These are phyloP conservation scores for Hippolais icterina DNA, from an alignment of 2,113 vertebrate species.

Conservation along the genomic window DNA sequence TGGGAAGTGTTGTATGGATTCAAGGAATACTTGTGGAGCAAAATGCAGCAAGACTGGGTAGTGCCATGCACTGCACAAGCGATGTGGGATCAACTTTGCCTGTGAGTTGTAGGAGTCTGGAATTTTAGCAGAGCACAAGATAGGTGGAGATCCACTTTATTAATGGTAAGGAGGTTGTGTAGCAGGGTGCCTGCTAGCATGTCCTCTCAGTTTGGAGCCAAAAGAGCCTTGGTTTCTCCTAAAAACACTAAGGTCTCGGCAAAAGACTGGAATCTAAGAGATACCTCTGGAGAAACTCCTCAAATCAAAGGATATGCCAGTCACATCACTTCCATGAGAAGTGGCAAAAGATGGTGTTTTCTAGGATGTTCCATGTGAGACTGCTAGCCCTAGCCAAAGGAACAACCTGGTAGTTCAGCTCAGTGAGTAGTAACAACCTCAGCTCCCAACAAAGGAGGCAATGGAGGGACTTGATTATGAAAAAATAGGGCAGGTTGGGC, in stretches of 20 bases:
- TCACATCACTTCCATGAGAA: not conserved
- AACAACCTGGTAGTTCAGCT: not conserved
- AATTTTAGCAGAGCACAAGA: not conserved
- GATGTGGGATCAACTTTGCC: not conserved
- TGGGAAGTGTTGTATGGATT: accelerated
- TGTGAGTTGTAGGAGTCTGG: not conserved
- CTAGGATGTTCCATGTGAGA: not conserved
- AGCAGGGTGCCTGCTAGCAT: not conserved
- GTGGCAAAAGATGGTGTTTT: not conserved
- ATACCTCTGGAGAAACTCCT: not conserved
- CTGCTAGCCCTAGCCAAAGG: not conserved
- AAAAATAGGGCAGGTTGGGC: not conserved
- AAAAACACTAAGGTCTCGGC: not conserved
- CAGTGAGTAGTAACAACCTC: not conserved
- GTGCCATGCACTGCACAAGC: not conserved
- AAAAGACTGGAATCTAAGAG: not conserved
- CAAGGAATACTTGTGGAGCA: not conserved
- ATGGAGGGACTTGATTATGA: not conserved
- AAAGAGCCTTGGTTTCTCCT: not conserved
- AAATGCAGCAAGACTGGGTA: not conserved
- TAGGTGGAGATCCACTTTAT: not conserved
- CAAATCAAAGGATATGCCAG: not conserved
- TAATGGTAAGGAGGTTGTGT: not conserved
- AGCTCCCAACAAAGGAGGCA: not conserved
- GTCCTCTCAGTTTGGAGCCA: not conserved